Conservation (phyloP, 2,113 vertebrate species). For the Brachyhypopomus gauderio region DNA sequence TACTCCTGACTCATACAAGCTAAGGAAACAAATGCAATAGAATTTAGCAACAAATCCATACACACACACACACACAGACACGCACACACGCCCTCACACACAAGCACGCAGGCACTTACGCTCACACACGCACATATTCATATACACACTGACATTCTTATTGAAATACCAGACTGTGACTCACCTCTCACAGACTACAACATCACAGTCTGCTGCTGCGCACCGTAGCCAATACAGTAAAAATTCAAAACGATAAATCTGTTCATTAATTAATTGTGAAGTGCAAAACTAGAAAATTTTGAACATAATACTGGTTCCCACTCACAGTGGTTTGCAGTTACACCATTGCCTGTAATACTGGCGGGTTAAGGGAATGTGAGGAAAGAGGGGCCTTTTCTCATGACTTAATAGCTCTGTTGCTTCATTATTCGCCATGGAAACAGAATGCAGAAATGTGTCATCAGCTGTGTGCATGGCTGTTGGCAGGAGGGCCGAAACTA, state of each 20-base stretch:
- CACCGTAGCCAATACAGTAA: not conserved
- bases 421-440: conserved; percentile 18
- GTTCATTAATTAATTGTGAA: not conserved
- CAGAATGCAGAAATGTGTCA: conserved; percentile 3
- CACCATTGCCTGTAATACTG: not conserved
- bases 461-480: not conserved
- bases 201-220: not conserved
- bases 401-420: not conserved
- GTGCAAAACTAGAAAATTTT: not conserved
- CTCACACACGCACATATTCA: not conserved
- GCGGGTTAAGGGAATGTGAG: not conserved
- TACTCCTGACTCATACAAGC: conserved; percentile 6
- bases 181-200: conserved; percentile 3
- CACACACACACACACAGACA: conserved; percentile 7
- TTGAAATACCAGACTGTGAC: not conserved
- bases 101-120: not conserved
- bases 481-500: not conserved
- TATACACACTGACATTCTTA: not conserved
- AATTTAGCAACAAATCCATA: not conserved
- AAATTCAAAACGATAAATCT: not conserved
- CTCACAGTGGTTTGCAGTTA: not conserved
- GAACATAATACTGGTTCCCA: not conserved
- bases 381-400: not conserved
- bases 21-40: not conserved
- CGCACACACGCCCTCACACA: not conserved